Conservation (phyloP, 2,888 invertebrate species). For the Troides aeacus region DNA sequence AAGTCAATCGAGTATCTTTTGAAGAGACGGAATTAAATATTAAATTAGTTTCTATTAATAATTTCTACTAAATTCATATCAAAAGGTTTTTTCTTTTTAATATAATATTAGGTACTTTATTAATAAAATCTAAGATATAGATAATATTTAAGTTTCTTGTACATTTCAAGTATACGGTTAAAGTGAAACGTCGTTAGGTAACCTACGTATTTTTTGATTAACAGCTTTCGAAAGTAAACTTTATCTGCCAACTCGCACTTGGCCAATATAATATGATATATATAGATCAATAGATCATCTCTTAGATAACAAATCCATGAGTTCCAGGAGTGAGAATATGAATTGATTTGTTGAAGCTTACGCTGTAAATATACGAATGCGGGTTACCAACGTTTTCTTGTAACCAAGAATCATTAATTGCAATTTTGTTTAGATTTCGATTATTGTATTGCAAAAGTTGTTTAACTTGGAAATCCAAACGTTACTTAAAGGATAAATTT, state of each 20-base stretch:
- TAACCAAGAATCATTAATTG: no score
- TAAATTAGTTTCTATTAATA: not conserved
- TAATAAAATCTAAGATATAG: not conserved
- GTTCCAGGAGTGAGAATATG: no score
- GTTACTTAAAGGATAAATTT: constrained; percentile 30
- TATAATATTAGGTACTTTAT: not conserved
- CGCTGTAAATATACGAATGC: no score
- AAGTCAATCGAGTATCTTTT: constrained; percentile 2
- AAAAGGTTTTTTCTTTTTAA: not conserved
- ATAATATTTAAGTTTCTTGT: not conserved
- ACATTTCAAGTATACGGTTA: not conserved
- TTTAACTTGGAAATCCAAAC: constrained; percentile 5
- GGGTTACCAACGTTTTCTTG: no score
- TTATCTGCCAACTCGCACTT: no score
- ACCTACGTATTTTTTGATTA: no score
- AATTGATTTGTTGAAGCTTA: no score
- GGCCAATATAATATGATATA: no score
- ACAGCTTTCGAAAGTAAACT: no score
- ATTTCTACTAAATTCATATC: not conserved
- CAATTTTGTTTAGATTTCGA: not conserved
- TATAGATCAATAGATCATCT: no score
- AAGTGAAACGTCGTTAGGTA: not conserved
- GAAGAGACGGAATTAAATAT: not conserved
- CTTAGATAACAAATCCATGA: no score
- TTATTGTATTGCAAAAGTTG: not conserved